These are phyloP conservation scores for Setophaga kirtlandii DNA, from an alignment of 2,113 vertebrate genomes.

Conservation along the genomic window DNA sequence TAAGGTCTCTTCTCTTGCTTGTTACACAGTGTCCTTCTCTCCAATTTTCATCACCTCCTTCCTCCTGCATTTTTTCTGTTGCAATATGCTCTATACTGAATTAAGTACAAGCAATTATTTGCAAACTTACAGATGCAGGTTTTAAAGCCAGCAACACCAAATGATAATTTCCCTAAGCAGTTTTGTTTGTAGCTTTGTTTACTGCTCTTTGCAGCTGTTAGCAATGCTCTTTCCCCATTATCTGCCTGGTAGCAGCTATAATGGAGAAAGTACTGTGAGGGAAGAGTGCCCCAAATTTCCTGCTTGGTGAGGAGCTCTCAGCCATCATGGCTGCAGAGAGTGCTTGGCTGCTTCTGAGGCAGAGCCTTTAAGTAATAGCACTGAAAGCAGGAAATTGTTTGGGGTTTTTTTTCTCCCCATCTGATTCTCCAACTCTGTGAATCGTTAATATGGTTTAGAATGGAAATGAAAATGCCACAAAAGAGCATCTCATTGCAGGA, in stretches of 20 bases:
- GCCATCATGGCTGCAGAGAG: not conserved
- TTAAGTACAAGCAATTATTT: constrained; percentile 42
- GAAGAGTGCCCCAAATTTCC: not conserved
- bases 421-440: constrained; percentile 35
- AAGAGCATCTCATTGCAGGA: constrained; percentile 63
- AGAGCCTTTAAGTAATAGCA: not conserved
- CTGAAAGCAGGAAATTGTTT: constrained; percentile 33
- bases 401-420: not conserved
- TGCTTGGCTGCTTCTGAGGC: not conserved
- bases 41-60: not conserved
- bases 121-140: not conserved
- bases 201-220: constrained; percentile 30
- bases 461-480: constrained; percentile 67
- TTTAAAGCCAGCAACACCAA: constrained; percentile 37
- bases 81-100: not conserved
- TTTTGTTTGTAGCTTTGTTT: constrained; percentile 46
- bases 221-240: not conserved
- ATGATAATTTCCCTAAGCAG: constrained; percentile 39
- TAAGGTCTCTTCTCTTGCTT: not conserved
- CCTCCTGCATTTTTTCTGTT: not conserved
- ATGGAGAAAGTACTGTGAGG: not conserved
- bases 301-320: not conserved
- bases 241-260: not conserved
- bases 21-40: not conserved
- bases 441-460: constrained; percentile 66